These are phyloP conservation scores for Zhuqinia jingwanae DNA, from an alignment of 2,888 invertebrate species.

Conservation along the genomic window DNA sequence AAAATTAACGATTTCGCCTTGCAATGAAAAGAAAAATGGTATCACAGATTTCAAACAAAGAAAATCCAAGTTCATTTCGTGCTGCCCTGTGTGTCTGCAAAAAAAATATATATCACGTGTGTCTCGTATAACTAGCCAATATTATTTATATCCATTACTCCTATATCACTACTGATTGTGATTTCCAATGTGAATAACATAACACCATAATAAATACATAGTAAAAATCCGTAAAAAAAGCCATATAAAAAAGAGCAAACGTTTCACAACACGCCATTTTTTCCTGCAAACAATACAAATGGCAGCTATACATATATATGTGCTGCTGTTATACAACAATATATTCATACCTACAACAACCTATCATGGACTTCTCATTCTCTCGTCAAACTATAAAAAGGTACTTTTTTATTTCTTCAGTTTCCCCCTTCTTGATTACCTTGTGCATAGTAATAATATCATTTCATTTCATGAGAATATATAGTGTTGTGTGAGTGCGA, in stretches of 20 bases:
- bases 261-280: slow-evolving; percentile 39
- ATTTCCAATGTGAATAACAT: not conserved
- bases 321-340: not conserved
- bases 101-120: slow-evolving; percentile 11
- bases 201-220: slow-evolving; percentile 16
- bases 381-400: not conserved
- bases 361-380: too few species aligned
- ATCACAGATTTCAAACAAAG: slow-evolving; percentile 56
- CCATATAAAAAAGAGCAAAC: slow-evolving; percentile 1
- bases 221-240: slow-evolving; percentile 22
- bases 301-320: not conserved
- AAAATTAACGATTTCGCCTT: slow-evolving; percentile 50
- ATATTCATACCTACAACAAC: not conserved
- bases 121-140: not conserved
- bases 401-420: slow-evolving; percentile 56
- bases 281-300: slow-evolving; percentile 62
- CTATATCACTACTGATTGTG: not conserved
- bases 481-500: slow-evolving; percentile 14
- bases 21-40: not conserved
- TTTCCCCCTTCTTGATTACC: slow-evolving; percentile 70
- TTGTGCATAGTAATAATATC: slow-evolving; percentile 26
- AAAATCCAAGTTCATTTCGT: slow-evolving; percentile 55
- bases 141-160: not conserved
- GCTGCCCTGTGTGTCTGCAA: slow-evolving; percentile 41
- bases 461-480: slow-evolving; percentile 38